phyloP scores from a whole-genome alignment of 2,113 vertebrate species.

The Mesitornis unicolor region DNA sequence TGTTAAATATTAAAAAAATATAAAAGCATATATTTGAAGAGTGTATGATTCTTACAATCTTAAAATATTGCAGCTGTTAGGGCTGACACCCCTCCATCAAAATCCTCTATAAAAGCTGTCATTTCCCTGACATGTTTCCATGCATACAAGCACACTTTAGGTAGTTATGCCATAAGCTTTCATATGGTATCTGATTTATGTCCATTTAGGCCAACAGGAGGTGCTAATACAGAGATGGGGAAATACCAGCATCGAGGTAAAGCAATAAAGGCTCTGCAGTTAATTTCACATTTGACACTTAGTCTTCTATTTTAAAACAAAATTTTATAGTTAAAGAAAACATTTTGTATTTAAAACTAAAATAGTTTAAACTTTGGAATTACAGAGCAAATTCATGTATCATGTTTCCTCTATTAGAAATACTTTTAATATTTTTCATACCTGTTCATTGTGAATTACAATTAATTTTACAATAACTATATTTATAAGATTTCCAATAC shows the following conservation, averaged over 20 bases:
- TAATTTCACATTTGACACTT: background rate
- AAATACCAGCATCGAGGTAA: background rate
- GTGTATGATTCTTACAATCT: background rate
- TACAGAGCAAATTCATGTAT: background rate
- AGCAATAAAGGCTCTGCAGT: background rate
- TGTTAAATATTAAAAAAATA: background rate
- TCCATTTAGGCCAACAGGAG: background rate
- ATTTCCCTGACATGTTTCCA: background rate
- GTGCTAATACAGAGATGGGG: background rate
- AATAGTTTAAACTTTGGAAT: background rate
- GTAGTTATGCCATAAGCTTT: background rate
- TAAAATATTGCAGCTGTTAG: background rate
- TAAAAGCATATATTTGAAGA: background rate
- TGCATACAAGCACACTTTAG: background rate
- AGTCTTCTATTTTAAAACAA: background rate
- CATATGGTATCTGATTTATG: background rate
- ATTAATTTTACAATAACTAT: constrained; percentile 93
- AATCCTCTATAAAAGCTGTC: background rate
- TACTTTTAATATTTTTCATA: constrained; percentile 61
- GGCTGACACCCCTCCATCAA: background rate
- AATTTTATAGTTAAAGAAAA: background rate
- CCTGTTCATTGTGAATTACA: constrained; percentile 92
- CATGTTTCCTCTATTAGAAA: background rate
- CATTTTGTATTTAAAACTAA: background rate
- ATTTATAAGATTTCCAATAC: constrained; percentile 96